Percentiles rank a stretch among this genome's conserved stretches.
Evolutionary conservation across 2,113 vertebrate species (phyloP).

Genomic region (Nyctereutes procyonoides): DNA sequence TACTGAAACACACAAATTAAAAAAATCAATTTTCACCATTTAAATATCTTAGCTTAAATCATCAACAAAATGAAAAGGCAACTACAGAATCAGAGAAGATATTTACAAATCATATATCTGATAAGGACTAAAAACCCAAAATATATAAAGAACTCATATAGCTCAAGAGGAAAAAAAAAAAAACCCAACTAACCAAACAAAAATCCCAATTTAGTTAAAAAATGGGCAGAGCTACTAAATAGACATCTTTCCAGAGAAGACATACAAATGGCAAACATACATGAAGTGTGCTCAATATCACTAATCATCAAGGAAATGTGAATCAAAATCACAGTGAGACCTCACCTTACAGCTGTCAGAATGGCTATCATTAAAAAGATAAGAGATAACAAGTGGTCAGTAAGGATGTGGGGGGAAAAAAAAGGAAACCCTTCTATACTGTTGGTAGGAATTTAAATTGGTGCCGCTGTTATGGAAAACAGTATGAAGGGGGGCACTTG

Average conservation of each 20-base stretch:
- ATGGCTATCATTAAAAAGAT: background rate
- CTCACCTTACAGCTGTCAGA: background rate
- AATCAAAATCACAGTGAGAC: background rate
- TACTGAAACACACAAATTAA: background rate
- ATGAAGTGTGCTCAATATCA: background rate
- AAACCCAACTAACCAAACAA: background rate
- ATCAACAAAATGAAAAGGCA: background rate
- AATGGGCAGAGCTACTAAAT: background rate
- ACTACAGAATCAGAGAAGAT: background rate
- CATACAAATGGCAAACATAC: background rate
- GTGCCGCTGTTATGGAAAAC: background rate
- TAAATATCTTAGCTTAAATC: background rate
- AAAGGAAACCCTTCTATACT: background rate
- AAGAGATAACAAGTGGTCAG: background rate
- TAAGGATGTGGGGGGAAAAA: background rate
- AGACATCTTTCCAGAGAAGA: background rate
- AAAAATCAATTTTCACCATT: background rate
- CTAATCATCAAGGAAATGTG: background rate
- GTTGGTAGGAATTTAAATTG: background rate
- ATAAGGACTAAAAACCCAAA: background rate
- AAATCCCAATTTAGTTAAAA: background rate
- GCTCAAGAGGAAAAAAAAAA: background rate
- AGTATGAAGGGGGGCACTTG: background rate
- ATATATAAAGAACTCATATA: background rate
- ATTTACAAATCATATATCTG: background rate